Base-by-base conservation (phyloP, 2,797 vertebrate genomes). In the Anguilla marmorata region DNA sequence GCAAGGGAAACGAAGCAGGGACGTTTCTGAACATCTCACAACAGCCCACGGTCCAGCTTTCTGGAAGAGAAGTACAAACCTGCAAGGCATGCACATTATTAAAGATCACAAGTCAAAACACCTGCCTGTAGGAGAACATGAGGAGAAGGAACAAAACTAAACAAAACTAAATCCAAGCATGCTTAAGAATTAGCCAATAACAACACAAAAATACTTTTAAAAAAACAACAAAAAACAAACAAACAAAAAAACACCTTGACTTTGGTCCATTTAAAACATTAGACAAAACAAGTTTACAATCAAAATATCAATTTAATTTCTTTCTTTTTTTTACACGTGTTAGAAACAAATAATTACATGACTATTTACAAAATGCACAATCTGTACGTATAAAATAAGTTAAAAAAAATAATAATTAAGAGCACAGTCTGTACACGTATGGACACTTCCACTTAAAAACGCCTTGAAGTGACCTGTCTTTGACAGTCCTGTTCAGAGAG, bases 341-440 rank as follows among this genome's bases (percentile, higher is more conserved):
- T 96, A 94, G 96, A 97, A 98, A 97, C 95, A 96, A 82, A 97
- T 99, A 98, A 98, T 99, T 99, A 99, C 97, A 99, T 96, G 95
- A 93, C 93, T 98, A 98, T 99, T 96, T 99, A 99, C 98, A 99
- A 82, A 98, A 97, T 98, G 96, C 97, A 98, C 97, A 98, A 94
- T 96, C 93, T 93, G 93, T 98, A 98, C 97, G 96, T 99, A 99
- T 98, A 99, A 99, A 99, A 99, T 99, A 99, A 99, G 97, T 99
- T 99, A 99, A 97, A 97, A 96, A 97, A 94, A 98, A 94, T 95
- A 48, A 79, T 41, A 96, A 95, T 94, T 94, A 95, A 95, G 94
- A 96, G 94, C 94, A 96, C 95, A 95, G 93, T 94, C 95, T 96
- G 94, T 96, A 96, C 95, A 96, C 87, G 91, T 95, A 96, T 95